Conservation (phyloP, 30 jellyfish, hydroid and myxozoan genomes). For the Chrysaora quinquecirrha region DNA sequence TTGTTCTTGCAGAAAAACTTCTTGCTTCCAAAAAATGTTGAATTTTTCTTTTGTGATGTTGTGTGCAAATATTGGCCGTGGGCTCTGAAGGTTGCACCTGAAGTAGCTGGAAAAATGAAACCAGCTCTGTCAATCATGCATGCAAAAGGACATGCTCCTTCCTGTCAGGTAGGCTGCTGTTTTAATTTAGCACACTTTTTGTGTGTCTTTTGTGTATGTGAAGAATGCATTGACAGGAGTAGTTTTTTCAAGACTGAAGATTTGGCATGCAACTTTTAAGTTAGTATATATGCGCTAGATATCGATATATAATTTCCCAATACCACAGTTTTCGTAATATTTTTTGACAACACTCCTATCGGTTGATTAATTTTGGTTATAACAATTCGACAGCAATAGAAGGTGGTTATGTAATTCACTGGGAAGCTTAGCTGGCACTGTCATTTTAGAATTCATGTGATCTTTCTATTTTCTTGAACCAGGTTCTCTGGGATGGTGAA, state of each 20-base stretch:
- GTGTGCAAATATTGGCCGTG: background rate
- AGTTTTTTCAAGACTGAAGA: background rate
- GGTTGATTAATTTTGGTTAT: background rate
- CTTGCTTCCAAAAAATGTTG: background rate
- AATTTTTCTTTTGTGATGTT: background rate
- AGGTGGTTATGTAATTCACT: background rate
- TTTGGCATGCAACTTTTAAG: background rate
- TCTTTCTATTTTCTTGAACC: background rate
- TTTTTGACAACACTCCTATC: background rate
- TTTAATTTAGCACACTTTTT: background rate
- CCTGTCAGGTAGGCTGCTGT: background rate
- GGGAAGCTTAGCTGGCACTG: background rate
- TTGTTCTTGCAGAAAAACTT: background rate
- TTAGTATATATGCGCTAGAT: background rate
- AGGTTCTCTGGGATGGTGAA: constrained; percentile 1
- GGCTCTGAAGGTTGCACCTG: constrained; percentile 1
- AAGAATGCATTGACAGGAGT: background rate
- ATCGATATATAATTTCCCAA: background rate
- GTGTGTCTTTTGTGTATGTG: background rate
- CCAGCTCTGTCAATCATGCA: background rate
- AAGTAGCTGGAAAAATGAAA: background rate
- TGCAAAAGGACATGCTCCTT: background rate
- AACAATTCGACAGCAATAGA: background rate
- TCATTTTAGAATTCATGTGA: background rate
- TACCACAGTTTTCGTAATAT: background rate